Evolutionary conservation across 1,140 invertebrate genomes (phyloP).

Genomic region (Drosophila miranda): DNA sequence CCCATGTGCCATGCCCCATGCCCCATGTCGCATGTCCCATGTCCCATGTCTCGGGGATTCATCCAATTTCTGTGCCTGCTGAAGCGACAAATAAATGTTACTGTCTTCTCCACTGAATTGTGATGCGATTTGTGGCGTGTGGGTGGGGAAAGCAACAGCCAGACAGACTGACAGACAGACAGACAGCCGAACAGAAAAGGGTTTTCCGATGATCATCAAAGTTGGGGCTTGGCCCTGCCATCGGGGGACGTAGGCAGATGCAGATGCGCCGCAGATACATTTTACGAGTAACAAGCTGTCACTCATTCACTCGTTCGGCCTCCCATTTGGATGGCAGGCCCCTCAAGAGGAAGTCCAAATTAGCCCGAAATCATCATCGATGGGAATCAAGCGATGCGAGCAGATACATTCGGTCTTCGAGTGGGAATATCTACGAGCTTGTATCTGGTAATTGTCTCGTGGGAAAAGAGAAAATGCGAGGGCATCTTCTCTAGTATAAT

Average conservation of each 20-base stretch:
- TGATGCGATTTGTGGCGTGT: background rate
- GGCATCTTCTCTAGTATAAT: too few relatives aligned
- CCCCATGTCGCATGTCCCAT: too few relatives aligned
- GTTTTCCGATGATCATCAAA: conserved; percentile 30
- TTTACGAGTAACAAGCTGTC: conserved; percentile 39
- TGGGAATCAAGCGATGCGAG: too few relatives aligned
- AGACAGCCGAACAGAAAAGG: conserved; percentile 18
- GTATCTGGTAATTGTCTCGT: conserved; percentile 4
- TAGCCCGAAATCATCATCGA: conserved; percentile 32
- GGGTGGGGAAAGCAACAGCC: conserved; percentile 18
- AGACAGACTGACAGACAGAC: background rate
- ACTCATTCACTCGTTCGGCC: conserved; percentile 31
- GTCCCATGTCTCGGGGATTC: conserved; percentile 10
- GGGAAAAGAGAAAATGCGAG: too few relatives aligned
- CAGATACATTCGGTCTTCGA: too few relatives aligned
- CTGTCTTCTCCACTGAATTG: conserved; percentile 43
- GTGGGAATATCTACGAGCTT: conserved; percentile 36
- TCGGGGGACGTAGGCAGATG: conserved; percentile 39
- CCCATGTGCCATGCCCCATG: background rate
- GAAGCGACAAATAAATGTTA: conserved; percentile 71
- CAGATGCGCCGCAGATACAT: conserved; percentile 17
- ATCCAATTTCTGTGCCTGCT: conserved; percentile 62
- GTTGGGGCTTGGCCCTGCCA: conserved; percentile 20
- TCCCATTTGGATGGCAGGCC: conserved; percentile 17
- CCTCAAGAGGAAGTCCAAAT: conserved; percentile 35